Evolutionary conservation across 1,140 invertebrate species (phyloP).

Genomic region (Caenorhabditis remanei): DNA sequence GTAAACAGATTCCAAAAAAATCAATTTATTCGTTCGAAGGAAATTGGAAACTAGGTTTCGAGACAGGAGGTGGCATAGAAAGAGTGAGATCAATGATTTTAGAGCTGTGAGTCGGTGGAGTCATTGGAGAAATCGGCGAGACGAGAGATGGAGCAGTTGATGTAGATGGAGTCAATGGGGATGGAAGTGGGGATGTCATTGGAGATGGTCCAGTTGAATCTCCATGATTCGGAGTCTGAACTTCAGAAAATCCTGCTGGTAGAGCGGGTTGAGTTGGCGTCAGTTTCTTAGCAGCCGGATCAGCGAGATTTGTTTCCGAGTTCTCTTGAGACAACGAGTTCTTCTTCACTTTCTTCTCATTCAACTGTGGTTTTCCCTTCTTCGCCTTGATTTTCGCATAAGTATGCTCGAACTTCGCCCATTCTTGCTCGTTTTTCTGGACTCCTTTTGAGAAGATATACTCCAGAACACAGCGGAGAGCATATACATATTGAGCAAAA

Average conservation of each 20-base stretch:
- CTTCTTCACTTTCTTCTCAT: slow-evolving; percentile 13
- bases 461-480: slow-evolving; percentile 28
- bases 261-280: not conserved
- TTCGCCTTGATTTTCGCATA: slow-evolving; percentile 32
- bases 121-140: not conserved
- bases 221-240: not conserved
- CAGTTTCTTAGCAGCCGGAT: not conserved
- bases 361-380: not conserved
- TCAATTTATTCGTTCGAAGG: too few species aligned
- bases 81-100: too few species aligned
- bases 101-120: not conserved
- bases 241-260: not conserved
- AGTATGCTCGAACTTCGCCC: slow-evolving; percentile 19
- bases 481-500: slow-evolving; percentile 30
- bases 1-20: too few species aligned
- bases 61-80: too few species aligned
- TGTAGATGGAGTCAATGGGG: slow-evolving; percentile 1
- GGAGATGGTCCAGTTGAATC: not conserved
- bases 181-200: not conserved
- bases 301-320: slow-evolving; percentile 1
- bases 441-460: slow-evolving; percentile 32
- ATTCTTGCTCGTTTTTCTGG: slow-evolving; percentile 18
- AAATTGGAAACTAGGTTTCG: too few species aligned
- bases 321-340: not conserved
- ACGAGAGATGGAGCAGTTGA: not conserved